Evolutionary conservation across 1,140 invertebrate genomes (phyloP).

Genomic region (Anthonomus grandis): DNA sequence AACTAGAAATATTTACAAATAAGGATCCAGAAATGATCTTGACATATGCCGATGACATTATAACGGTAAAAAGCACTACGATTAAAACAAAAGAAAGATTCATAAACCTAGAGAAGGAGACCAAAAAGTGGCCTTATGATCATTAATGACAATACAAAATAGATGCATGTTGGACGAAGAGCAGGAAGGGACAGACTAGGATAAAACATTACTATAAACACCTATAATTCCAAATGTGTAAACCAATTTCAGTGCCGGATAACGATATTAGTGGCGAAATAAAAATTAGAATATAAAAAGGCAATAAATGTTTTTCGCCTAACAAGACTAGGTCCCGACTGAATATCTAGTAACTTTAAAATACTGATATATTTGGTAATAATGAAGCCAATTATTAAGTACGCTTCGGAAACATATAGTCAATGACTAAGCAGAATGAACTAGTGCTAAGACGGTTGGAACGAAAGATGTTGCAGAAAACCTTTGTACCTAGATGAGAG

Average conservation of each 20-base stretch:
- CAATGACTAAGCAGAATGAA: no score
- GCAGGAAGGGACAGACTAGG: conserved; percentile 1
- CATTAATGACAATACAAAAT: background rate
- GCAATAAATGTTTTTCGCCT: conserved; percentile 2
- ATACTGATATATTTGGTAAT: no score
- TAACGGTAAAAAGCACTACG: background rate
- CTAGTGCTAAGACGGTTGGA: no score
- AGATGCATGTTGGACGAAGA: background rate
- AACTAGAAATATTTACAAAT: background rate
- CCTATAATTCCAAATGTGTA: background rate
- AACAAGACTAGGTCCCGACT: background rate
- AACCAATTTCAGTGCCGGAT: background rate
- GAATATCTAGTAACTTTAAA: no score
- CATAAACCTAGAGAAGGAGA: background rate
- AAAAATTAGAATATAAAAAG: no score
- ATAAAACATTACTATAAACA: background rate
- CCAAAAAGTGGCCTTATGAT: background rate
- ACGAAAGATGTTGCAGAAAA: no score
- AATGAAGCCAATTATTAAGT: no score
- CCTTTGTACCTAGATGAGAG: no score
- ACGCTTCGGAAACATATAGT: no score
- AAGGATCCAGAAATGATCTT: background rate
- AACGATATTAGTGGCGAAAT: background rate
- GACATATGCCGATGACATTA: background rate
- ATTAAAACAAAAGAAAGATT: background rate